Base-by-base conservation (phyloP, 2,888 invertebrate genomes). In the Malachius bipustulatus region DNA sequence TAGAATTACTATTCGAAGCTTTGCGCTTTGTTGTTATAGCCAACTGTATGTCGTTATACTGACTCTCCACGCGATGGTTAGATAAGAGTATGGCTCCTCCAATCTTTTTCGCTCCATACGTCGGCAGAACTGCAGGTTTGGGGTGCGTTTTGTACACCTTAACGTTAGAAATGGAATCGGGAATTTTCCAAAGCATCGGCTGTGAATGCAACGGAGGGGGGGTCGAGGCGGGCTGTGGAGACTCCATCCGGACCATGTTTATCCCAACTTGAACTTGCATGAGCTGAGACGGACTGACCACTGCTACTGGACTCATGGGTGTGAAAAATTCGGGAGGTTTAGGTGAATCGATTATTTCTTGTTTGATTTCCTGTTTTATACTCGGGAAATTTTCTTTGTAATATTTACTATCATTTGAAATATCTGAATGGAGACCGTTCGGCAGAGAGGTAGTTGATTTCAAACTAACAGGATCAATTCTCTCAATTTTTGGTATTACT, bases 111-210 rank as follows among this genome's bases (percentile, higher is more conserved):
- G 72, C 64, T 49, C 71, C 69, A 50, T 66, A 71, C 4, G 71
- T 69, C 48, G 72, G 69, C 32, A 73, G 54, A 16, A 69, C 66
- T 8, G 76, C 67, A 8, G 75, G 72, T 40, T 77, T 71, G 40
- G 75, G 71, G 39, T 72, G 70, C 13, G 69, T 53, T 41, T 67
- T 56, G 52, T 71, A 72, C 63, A 56, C 44, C 36, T 55, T 53
- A 36, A 55, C 47, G 41, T 47, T 52, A 4, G 44, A 47, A n/a
- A 48, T 37, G 16, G 48, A 47, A 29, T 48, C 52, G 4, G 57
- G 55, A 33, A 60, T 54, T 8, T 55, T 50, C 36, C 57, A 44
- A 33, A 56, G 52, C 14, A 54, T 44, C 28, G 54, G 50, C 36
- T 52, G 53, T 24, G 50, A 55, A 16, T 51, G 48, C 36, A 46